Base-by-base conservation (phyloP, 2,797 vertebrate genomes). In the Pygocentrus nattereri region DNA sequence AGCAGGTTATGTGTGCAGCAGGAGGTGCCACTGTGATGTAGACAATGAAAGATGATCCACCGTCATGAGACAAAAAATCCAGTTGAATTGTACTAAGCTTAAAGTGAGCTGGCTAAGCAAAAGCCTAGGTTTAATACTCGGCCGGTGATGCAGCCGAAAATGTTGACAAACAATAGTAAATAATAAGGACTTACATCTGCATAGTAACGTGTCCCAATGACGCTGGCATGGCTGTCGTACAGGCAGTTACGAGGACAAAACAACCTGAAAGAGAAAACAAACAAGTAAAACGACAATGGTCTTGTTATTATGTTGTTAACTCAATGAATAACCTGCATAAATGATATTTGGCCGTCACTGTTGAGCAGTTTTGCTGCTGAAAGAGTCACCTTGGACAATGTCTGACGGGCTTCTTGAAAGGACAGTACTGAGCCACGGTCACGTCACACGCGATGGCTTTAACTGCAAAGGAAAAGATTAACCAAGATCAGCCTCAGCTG, bases 361-460 rank as follows among this genome's bases (percentile, higher is more conserved):
- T 50, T 12, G 27, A 44, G 30, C 16, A 21, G 19, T 56, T 58
- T 56, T 11, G 13, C 18, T 54, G 50, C 18, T 69, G 21, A 73
- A 62, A 23, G 59, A 58, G 18, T 92, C 93, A 99, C 98, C 98
- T 97, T 7, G 98, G 96, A 87, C 98, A 99, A 83, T 99, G 98
- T 31, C 96, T 94, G 30, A 95, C 90, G 31, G 97, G 97, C 84
- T 97, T 96, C 88, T 96, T 96, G 91, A 97, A 99, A 3, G 97
- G 97, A 80, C 98, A 99, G 77, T 97, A 92, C 18, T 96, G 92
- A 47, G 97, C 96, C 80, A 97, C 97, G 0, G 96, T 98, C 80
- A 96, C 97, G 87, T 98, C 97, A 88, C 98, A 99, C n/a, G 92
- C 94, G 27, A 99, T 88, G 74, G 97, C 96, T 88, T 98, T 98